Evolutionary conservation across 2,888 invertebrate genomes (phyloP).

Genomic region (Himalopsyche kuldschensis): DNA sequence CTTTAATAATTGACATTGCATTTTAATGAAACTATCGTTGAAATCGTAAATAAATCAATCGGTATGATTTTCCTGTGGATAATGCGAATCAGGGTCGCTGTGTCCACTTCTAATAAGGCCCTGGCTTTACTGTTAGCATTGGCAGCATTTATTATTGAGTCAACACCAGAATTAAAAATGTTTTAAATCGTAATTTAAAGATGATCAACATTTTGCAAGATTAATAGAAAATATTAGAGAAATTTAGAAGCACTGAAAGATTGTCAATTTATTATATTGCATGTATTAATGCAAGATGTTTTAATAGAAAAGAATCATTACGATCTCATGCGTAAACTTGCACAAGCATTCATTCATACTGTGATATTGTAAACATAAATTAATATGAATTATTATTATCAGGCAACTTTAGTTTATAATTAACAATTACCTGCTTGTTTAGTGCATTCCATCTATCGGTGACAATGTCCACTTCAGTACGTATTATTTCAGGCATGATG

Average conservation of each 20-base stretch:
- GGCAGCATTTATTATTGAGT: too few species aligned
- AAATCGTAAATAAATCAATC: too few species aligned
- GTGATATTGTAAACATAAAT: background rate
- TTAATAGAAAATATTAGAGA: background rate
- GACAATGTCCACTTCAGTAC: slow-evolving; percentile 66
- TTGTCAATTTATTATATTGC: background rate
- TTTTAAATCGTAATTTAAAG: too few species aligned
- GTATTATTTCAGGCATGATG: slow-evolving; percentile 71
- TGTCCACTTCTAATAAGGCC: too few species aligned
- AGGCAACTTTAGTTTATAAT: background rate
- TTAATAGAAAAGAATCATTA: background rate
- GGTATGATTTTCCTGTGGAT: too few species aligned
- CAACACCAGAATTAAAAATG: too few species aligned
- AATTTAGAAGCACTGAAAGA: background rate
- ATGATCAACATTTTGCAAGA: too few species aligned
- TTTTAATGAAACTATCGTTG: too few species aligned
- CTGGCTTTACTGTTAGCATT: too few species aligned
- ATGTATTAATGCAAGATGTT: background rate
- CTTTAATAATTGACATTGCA: too few species aligned
- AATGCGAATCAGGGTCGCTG: too few species aligned
- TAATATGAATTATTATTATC: background rate
- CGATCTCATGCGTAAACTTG: background rate
- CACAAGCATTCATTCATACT: background rate
- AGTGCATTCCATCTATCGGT: slow-evolving; percentile 68
- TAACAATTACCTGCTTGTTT: slow-evolving; percentile 64